Conservation (phyloP, 2,113 vertebrate species). For the Edolisoma coerulescens region DNA sequence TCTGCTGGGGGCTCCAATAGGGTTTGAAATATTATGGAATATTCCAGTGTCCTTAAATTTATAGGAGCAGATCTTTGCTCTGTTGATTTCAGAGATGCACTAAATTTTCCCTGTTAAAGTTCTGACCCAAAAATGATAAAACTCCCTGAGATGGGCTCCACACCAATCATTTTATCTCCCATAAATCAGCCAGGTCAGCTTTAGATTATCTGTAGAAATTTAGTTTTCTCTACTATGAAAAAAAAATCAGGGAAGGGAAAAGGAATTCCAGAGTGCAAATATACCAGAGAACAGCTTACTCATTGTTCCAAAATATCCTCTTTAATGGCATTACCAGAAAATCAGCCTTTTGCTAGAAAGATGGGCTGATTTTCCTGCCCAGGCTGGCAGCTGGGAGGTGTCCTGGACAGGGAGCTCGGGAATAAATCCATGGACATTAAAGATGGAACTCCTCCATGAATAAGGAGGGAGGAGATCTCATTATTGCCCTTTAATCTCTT, state of each 20-base stretch:
- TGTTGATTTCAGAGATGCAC: not conserved
- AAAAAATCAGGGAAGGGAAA: not conserved
- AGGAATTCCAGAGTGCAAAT: not conserved
- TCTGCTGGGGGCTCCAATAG: not conserved
- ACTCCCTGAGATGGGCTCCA: not conserved
- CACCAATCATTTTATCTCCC: not conserved
- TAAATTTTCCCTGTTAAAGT: not conserved
- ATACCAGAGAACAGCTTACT: constrained; percentile 34
- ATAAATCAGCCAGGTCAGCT: not conserved
- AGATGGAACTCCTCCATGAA: not conserved
- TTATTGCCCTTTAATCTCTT: not conserved
- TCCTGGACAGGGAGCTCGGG: not conserved
- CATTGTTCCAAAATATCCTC: constrained; percentile 14
- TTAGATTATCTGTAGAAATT: not conserved
- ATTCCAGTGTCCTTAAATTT: not conserved
- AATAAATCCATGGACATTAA: not conserved
- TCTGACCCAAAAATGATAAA: not conserved
- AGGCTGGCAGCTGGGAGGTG: constrained; percentile 43
- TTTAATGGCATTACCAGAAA: constrained; percentile 61
- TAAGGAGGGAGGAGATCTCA: not conserved
- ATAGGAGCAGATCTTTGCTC: not conserved
- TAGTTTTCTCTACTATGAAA: not conserved
- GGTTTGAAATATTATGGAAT: not conserved
- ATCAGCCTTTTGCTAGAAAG: constrained; percentile 6
- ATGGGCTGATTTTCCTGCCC: constrained; percentile 43